Percentiles rank a stretch among this genome's conserved stretches.
Conservation (phyloP, 2,797 vertebrate genomes). For the Enteromius afrohamiltoni region DNA sequence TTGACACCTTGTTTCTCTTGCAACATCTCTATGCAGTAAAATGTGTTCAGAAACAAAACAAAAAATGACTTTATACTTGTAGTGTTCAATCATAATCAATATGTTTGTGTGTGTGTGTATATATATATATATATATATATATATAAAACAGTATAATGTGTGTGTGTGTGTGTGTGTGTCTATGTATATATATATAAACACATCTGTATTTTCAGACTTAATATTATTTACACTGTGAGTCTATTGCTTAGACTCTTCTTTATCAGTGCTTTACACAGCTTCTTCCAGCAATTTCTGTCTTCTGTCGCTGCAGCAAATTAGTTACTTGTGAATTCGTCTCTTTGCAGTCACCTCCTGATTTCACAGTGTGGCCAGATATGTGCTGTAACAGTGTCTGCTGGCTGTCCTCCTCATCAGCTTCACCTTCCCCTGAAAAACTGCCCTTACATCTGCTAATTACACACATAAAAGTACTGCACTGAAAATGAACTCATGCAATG, state of each 20-base stretch:
- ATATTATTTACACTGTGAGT: background rate
- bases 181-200: background rate
- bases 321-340: conserved; percentile 54
- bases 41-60: background rate
- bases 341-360: conserved; percentile 55
- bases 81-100: background rate
- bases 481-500: background rate
- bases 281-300: conserved; percentile 20
- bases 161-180: too few species aligned
- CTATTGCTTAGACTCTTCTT: background rate
- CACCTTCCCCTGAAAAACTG: conserved; percentile 53
- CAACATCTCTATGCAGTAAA: background rate
- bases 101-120: too few species aligned
- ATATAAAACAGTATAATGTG: too few species aligned
- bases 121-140: too few species aligned
- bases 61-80: background rate
- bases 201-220: background rate
- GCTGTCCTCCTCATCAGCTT: conserved; percentile 58
- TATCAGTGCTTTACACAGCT: background rate
- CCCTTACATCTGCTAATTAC: conserved; percentile 62
- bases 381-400: conserved; percentile 37
- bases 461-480: conserved; percentile 47
- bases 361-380: conserved; percentile 43
- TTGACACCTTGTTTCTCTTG: background rate
- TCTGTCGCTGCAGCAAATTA: conserved; percentile 13